Base-by-base conservation (phyloP, 2,888 invertebrate species). In the Oscheius myriophilus region DNA sequence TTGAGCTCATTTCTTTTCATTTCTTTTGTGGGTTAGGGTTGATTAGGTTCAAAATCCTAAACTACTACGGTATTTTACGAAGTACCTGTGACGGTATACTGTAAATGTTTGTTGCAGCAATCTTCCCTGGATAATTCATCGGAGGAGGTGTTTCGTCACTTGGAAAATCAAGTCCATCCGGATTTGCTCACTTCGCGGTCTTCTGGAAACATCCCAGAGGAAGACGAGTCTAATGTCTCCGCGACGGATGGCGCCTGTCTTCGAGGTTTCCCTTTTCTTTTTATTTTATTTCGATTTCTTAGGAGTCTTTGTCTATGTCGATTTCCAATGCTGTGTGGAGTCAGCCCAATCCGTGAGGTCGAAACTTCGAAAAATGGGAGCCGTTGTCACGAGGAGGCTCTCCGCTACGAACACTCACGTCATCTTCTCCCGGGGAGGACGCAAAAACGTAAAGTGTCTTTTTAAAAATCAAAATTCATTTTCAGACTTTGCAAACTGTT, bases 281-380 rank as follows among this genome's bases (percentile, higher is more conserved):
- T 18, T 43, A 4, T 58, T 58, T 21, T n/a, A 14, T 16, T 11
- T 42, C 16, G 1, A 23, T 18, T 51, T 21, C 41, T 21, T 21
- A 59, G 67, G 67, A 43, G 23, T 67, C 25, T 33, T 18, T 9
- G 52, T 52, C 11, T 58, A 33, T 21, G 64, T 71, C 14, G 71
- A 69, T 41, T 33, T 63, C 26, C 54, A 55, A 51, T 71, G 71
- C 33, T 68, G 69, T 7, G 61, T 51, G 16, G 68, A 71, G 25
- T 58, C 68, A 4, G 55, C 71, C 12, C 23, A 59, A 11, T 42
- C 63, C 33, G 68, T 71, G 18, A 25, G 64, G 45, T 45, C 42
- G 45, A 33, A 61, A 41, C 58, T 71, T 39, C 46, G 71, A n/a
- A 43, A 58, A 46, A 71, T 71, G 71, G 71, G 71, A 49, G 71